Base-by-base conservation (phyloP, 2,888 invertebrate species). In the Mamestra brassicae region DNA sequence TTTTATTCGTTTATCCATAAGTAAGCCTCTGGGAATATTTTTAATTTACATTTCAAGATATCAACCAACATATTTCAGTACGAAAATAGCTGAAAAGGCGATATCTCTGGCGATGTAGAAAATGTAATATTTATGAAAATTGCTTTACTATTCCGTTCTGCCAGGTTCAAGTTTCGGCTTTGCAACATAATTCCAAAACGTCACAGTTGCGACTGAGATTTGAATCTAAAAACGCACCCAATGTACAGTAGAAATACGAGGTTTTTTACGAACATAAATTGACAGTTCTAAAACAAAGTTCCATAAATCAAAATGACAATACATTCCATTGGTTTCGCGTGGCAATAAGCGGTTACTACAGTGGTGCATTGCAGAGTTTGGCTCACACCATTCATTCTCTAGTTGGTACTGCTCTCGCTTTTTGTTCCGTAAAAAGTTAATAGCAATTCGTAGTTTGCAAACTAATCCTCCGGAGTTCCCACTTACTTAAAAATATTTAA, bases 331-430 rank as follows among this genome's bases (percentile, higher is more conserved):
- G 74, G 72, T 58, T 73, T 76, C 84, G 80, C 70, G 80, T 80
- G 65, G 70, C 74, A 78, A 80, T 83, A 78, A 75, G 74, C 77
- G 45, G 26, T 47, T 73, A 83, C 78, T 85, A 85, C 78, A 80
- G 67, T 84, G 85, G 78, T 87, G 87, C 87, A 87, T 67, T 87
- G 87, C 87, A 78, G 87, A 81, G 76, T 78, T 80, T 65, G 54
- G 71, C 55, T 69, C 76, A 62, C 65, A 68, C 79, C 62, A 80
- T 86, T 81, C 64, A 82, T 85, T 76, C 63, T 62, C 75, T 61
- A 71, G 58, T 66, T 60, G 11, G 26, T 76, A 45, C 38, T 34
- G 2, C 17, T 57, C 60, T 73, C 55, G 62, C 26, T 76, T 78
- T 76, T 68, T 70, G 38, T 78, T 84, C 63, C 10, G 38, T 54